Evolutionary conservation across 1,140 invertebrate genomes (phyloP), one percentile per base, ranked within the genome.

Genomic region (Drosophila chauvacae): DNA sequence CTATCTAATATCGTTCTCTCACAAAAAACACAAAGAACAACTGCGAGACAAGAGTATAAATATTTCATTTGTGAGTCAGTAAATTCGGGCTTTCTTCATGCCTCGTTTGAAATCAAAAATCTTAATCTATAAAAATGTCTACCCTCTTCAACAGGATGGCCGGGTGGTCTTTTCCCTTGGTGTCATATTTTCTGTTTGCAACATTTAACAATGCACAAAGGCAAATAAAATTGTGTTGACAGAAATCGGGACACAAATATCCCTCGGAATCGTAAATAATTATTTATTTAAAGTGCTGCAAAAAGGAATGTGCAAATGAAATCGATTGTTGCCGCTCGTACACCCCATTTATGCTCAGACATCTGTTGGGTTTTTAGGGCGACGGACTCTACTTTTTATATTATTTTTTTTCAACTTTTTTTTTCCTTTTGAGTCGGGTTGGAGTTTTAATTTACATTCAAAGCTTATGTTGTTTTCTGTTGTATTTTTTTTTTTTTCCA

Each of bases 211-310:
- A 57, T 57, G 42, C 70, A 65, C 60, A 53, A 58, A 74, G 60
- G 51, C 70, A 73, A 72, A 75, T 39, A 76, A 64, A 58, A 45
- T 58, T 50, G 35, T 61, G 53, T 53, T 64, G 71, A 33, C 37
- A 44, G 30, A 70, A 56, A 35, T 37, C 53, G 74, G 72, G 44
- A 71, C 50, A 57, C 59, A 28, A 6, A 10, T 26, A 28, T 16
- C 33, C 59, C 42, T 55, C 30, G 10, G 13, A 56, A 58, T 55
- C 30, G 74, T 69, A 77, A 73, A 82, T 82, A 61, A 69, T 77
- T 80, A 81, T 81, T 81, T 81, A 81, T 81, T 81, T 62, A 50
- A 77, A 76, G 47, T 58, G 69, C 45, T 65, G 51, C 77, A 61
- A 0, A 33, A 2, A 30, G 33, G 47, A 26, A 64, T 39, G 74